These are phyloP conservation scores for Kradibia gibbosae DNA, from an alignment of 1,140 invertebrate species.

Conservation along the genomic window DNA sequence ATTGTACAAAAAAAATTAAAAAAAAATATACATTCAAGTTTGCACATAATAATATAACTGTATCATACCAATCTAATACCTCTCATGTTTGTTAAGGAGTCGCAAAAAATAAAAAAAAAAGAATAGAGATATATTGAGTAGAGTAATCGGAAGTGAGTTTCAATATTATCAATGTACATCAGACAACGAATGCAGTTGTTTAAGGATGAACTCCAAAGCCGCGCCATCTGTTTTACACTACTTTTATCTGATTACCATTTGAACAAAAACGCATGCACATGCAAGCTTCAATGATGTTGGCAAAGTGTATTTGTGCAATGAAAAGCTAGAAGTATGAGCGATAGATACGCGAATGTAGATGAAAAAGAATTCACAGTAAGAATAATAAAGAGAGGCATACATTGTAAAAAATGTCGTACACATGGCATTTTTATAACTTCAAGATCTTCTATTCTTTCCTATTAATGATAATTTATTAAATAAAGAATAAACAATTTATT, in stretches of 20 bases:
- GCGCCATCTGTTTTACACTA: not conserved
- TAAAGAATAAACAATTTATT: too few species aligned
- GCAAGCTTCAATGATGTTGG: not conserved
- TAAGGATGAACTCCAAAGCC: constrained; percentile 25
- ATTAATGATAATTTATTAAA: too few species aligned
- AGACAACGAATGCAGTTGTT: constrained; percentile 7
- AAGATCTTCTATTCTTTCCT: not conserved
- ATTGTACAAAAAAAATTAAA: too few species aligned
- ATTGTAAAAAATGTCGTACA: not conserved
- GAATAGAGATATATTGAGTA: not conserved
- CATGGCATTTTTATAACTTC: not conserved
- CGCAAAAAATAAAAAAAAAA: not conserved
- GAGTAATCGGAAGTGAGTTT: constrained; percentile 30
- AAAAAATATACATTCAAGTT: not conserved
- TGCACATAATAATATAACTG: not conserved
- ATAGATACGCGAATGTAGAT: not conserved
- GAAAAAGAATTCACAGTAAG: not conserved
- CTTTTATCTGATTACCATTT: constrained; percentile 19
- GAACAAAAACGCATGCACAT: constrained; percentile 4
- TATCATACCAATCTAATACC: not conserved
- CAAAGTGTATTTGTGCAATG: not conserved
- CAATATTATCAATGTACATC: constrained; percentile 17
- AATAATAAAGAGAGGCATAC: not conserved
- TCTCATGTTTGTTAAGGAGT: not conserved
- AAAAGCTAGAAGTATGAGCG: not conserved